Evolutionary conservation across 2,888 invertebrate genomes (phyloP).

Genomic region (Drosophila paramelanica): DNA sequence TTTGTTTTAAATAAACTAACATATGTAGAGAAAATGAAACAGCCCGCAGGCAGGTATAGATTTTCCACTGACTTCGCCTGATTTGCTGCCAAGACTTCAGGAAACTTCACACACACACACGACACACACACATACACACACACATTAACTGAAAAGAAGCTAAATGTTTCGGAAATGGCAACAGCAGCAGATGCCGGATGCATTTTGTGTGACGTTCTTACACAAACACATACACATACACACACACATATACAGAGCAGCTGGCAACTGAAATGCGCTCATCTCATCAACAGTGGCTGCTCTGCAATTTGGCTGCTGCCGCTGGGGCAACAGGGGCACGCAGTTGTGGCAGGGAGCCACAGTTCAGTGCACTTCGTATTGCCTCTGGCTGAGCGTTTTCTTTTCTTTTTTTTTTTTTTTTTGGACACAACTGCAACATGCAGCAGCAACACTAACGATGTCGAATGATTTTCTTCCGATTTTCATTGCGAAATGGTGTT

Average conservation of each 20-base stretch:
- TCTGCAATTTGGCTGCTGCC: conserved; percentile 53
- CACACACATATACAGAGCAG: conserved; percentile 54
- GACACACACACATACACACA: conserved; percentile 9
- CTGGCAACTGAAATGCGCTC: conserved; percentile 54
- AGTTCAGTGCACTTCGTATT: conserved; percentile 50
- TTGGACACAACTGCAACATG: conserved; percentile 38
- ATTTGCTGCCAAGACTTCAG: conserved; percentile 63
- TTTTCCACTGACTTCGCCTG: conserved; percentile 53
- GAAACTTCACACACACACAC: conserved; percentile 12
- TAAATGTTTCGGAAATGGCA: conserved; percentile 80
- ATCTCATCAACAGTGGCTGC: conserved; percentile 61
- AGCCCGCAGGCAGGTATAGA: conserved; percentile 19
- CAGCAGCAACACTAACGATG: conserved; percentile 35
- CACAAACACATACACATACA: conserved; percentile 17
- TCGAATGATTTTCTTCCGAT: conserved; percentile 66
- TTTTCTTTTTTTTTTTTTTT: conserved; percentile 11
- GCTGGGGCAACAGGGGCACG: background rate
- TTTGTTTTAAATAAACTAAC: conserved; percentile 23
- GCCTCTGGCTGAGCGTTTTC: conserved; percentile 37
- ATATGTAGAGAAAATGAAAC: conserved; percentile 8
- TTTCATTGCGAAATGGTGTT: conserved; percentile 54
- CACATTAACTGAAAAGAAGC: conserved; percentile 16
- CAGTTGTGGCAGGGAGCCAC: conserved; percentile 3
- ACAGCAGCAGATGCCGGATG: conserved; percentile 66
- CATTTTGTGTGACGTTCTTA: conserved; percentile 57